Conservation (phyloP, 2,797 vertebrate genomes). For the Crypturellus tataupa region DNA sequence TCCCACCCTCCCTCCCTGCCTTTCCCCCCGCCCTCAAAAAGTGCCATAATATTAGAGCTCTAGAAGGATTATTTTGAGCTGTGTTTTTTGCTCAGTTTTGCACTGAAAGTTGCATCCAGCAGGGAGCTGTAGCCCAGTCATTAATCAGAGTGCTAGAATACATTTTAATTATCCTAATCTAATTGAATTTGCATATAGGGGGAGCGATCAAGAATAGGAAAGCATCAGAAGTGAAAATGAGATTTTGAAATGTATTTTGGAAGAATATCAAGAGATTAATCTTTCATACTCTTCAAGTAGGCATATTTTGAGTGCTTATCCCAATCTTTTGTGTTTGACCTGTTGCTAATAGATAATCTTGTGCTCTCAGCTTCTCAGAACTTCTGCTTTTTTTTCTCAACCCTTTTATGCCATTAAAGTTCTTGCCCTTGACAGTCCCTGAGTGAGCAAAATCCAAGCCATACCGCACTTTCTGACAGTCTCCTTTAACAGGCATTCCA, state of each 20-base stretch:
- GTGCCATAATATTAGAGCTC: not conserved
- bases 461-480: slow-evolving; percentile 43
- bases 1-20: not conserved
- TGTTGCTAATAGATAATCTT: not conserved
- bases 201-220: not conserved
- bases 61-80: not conserved
- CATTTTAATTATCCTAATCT: not conserved
- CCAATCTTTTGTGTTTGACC: not conserved
- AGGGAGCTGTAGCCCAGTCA: not conserved
- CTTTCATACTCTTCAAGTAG: not conserved
- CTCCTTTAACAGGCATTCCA: slow-evolving; percentile 61
- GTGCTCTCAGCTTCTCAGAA: not conserved
- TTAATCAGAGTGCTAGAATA: not conserved
- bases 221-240: not conserved
- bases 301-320: not conserved
- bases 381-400: not conserved
- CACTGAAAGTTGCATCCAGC: not conserved
- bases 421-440: slow-evolving; percentile 42
- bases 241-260: not conserved
- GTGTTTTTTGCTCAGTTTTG: not conserved
- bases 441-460: slow-evolving; percentile 58
- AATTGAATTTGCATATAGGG: not conserved
- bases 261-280: not conserved
- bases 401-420: slow-evolving; percentile 48
- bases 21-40: not conserved